Percentiles rank a stretch among this genome's conserved stretches.
These are phyloP conservation scores for Drosophila sordidula DNA, from an alignment of 2,888 invertebrate genomes.

Conservation along the genomic window DNA sequence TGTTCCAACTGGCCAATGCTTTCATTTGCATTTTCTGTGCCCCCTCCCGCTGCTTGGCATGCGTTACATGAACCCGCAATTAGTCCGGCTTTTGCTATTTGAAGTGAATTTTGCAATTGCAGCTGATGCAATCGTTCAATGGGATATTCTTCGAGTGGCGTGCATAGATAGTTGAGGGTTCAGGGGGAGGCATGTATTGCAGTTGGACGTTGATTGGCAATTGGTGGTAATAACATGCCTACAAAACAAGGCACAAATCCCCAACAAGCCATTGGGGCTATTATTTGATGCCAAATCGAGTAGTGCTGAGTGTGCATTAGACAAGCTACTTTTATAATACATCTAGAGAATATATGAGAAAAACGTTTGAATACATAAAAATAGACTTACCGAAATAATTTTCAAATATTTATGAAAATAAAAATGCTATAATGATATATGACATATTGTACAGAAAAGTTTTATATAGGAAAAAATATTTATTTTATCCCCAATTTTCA, in stretches of 20 bases:
- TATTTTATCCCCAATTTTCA: no score
- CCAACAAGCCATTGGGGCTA: constrained; percentile 6
- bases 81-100: constrained; percentile 42
- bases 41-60: constrained; percentile 7
- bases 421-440: not conserved
- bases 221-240: constrained; percentile 45
- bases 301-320: not conserved
- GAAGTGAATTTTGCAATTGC: constrained; percentile 49
- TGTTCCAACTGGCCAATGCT: constrained; percentile 24
- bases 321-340: not conserved
- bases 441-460: no score
- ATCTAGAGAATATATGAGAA: not conserved
- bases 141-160: not conserved
- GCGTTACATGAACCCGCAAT: constrained; percentile 42
- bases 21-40: constrained; percentile 37
- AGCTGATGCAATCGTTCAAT: constrained; percentile 42
- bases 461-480: no score
- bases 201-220: constrained; percentile 39
- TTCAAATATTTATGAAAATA: not conserved
- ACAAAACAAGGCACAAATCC: constrained; percentile 20
- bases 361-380: not conserved
- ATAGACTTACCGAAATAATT: not conserved
- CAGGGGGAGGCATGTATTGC: constrained; percentile 15
- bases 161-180: not conserved
- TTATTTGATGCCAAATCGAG: constrained; percentile 15